Evolutionary conservation across 2,888 invertebrate genomes (phyloP).

Genomic region (Allophyes oxyacanthae): DNA sequence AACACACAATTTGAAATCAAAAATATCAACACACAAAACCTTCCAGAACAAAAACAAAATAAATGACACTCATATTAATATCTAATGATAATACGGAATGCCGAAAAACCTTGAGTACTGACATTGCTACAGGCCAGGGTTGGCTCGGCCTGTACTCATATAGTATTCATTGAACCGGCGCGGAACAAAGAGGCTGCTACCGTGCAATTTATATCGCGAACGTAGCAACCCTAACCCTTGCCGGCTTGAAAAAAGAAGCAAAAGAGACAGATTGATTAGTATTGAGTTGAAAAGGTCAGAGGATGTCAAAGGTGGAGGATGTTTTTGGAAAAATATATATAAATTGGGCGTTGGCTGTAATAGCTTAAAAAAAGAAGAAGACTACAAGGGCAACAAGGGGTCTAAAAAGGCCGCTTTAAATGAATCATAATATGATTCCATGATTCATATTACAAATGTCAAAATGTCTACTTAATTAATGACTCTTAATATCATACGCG

Average conservation of each 20-base stretch:
- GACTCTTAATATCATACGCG: too few species aligned
- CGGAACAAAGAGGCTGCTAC: slow-evolving; percentile 50
- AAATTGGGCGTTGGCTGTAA: background rate
- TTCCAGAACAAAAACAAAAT: slow-evolving; percentile 26
- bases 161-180: slow-evolving; percentile 57
- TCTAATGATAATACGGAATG: slow-evolving; percentile 44
- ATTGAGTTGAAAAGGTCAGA: slow-evolving; percentile 18
- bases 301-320: slow-evolving; percentile 5
- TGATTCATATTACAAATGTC: too few species aligned
- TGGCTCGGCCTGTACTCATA: slow-evolving; percentile 49
- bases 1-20: background rate
- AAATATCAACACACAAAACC: slow-evolving; percentile 13
- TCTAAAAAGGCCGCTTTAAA: too few species aligned
- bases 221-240: slow-evolving; percentile 34
- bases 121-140: slow-evolving; percentile 33
- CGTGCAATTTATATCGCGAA: slow-evolving; percentile 48
- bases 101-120: slow-evolving; percentile 43
- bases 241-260: slow-evolving; percentile 26
- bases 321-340: background rate
- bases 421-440: too few species aligned
- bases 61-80: slow-evolving; percentile 42
- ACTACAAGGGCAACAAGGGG: too few species aligned
- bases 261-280: slow-evolving; percentile 47
- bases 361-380: too few species aligned
- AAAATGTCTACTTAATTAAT: too few species aligned